phyloP scores from a whole-genome alignment of 2,113 vertebrate genomes.

The Crotalus horridus region DNA sequence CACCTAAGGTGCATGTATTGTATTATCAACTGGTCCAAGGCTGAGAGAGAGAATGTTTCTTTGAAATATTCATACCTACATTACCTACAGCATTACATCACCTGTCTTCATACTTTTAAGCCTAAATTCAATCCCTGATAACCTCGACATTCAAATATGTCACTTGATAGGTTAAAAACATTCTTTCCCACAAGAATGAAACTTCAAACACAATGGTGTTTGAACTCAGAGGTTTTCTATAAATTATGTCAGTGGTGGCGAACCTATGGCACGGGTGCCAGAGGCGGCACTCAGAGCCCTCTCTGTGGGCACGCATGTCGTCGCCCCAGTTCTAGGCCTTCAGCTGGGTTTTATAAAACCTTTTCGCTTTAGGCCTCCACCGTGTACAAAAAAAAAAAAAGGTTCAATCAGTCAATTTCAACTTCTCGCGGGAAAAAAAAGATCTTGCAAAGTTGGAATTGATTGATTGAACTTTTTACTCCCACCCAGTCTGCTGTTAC shows the following conservation, averaged over 20 bases:
- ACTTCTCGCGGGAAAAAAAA: too few relatives aligned
- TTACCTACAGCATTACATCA: not conserved
- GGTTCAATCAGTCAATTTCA: too few relatives aligned
- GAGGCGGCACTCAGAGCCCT: too few relatives aligned
- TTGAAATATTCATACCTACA: not conserved
- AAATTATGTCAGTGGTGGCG: not conserved
- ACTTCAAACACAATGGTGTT: not conserved
- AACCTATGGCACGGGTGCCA: too few relatives aligned
- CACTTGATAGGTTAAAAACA: not conserved
- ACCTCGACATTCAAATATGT: not conserved
- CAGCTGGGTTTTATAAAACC: too few relatives aligned
- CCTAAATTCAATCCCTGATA: not conserved
- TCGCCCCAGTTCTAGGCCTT: too few relatives aligned
- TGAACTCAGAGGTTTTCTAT: not conserved
- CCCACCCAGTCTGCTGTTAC: too few relatives aligned
- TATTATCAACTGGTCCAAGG: not conserved
- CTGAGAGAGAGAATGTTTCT: not conserved
- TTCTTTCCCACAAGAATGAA: not conserved
- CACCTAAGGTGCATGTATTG: not conserved
- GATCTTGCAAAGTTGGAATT: too few relatives aligned
- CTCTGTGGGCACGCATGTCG: too few relatives aligned
- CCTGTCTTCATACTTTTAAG: not conserved
- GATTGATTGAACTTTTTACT: too few relatives aligned
- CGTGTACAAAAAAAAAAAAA: too few relatives aligned
- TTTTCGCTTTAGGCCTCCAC: too few relatives aligned